Base-by-base conservation (phyloP, 1,140 invertebrate genomes). In the Macrotrachela quadricornifera region DNA sequence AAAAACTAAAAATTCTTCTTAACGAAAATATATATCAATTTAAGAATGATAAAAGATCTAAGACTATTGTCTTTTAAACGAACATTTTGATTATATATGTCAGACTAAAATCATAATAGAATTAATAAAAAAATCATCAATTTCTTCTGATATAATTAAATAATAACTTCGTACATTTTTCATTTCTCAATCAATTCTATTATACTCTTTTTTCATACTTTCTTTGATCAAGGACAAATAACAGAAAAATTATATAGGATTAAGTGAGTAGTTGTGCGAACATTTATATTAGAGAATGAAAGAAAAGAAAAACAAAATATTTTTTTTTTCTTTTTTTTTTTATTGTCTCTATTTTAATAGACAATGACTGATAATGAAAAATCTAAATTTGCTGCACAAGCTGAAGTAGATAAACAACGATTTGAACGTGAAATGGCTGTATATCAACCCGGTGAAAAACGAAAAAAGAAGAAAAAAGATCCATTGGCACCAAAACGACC, bases 361-460 rank as follows among this genome's bases (percentile, higher is more conserved):
- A 90, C 86, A 58, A 97, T 99, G 94, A 81, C 79, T 56, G 88
- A 94, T 57, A 90, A 94, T 63, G 92, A 99, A 69, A 97, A 97
- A 77, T 83, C 88, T 63, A 77, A 90, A 60, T 99, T 97, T 76
- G 87, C 94, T 62, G 88, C 95, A 64, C 85, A 99, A 85, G 90
- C 94, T 12, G 86, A 85, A 86, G 61, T 39, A 15, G 92, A 97
- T 72, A 97, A 96, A 75, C 80, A 80, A 63, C 76, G 92, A 59
- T 97, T 91, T 68, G 86, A 95, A 62, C 72, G 78, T 48, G 91
- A 97, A 74, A 96, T 97, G 86, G 79, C 82, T 59, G 83, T 79
- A 63, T 97, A 95, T 72, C 81, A 82, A 50, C 88, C 90, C 45
- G 40, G 49, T 30, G 78, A 80, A 15, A 68, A 69, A 45, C 60